Percentiles rank a stretch among this genome's conserved stretches.
These are phyloP conservation scores for Uromys caudimaculatus DNA, from an alignment of 2,797 vertebrate genomes.

Conservation along the genomic window DNA sequence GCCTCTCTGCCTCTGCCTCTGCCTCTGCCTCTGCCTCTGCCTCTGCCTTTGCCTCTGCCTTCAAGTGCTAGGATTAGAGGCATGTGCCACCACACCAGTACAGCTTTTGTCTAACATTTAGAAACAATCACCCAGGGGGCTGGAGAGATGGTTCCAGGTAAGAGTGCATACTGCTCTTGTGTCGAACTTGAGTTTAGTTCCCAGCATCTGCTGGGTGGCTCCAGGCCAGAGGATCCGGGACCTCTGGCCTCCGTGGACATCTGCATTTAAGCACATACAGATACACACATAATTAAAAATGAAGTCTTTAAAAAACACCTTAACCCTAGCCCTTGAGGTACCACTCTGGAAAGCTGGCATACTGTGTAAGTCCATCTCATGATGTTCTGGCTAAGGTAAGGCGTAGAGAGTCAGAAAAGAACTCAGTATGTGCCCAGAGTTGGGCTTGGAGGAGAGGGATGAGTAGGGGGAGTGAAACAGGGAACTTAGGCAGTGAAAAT, in stretches of 20 bases:
- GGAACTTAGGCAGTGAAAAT: background rate
- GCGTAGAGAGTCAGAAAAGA: background rate
- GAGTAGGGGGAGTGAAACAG: background rate
- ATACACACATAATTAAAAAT: background rate
- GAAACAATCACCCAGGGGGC: background rate
- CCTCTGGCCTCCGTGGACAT: background rate
- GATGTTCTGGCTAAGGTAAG: background rate
- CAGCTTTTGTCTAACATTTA: background rate
- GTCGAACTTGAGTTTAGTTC: background rate
- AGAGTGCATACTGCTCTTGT: background rate
- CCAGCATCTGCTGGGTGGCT: background rate
- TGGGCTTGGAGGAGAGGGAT: background rate
- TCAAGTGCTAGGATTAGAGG: background rate
- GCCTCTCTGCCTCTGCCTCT: background rate
- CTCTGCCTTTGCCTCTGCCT: background rate
- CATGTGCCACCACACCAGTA: background rate
- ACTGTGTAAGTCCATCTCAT: background rate
- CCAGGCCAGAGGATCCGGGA: background rate
- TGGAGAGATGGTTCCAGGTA: background rate
- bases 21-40: too few relatives aligned
- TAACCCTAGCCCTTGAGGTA: background rate
- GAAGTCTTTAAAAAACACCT: too few relatives aligned
- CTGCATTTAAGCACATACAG: background rate
- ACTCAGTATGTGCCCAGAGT: background rate
- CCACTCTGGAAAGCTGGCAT: background rate